Percentiles rank a stretch among this genome's conserved stretches.
phyloP scores from a whole-genome alignment of 2,113 vertebrate species.

The Antechinus stuartii region DNA sequence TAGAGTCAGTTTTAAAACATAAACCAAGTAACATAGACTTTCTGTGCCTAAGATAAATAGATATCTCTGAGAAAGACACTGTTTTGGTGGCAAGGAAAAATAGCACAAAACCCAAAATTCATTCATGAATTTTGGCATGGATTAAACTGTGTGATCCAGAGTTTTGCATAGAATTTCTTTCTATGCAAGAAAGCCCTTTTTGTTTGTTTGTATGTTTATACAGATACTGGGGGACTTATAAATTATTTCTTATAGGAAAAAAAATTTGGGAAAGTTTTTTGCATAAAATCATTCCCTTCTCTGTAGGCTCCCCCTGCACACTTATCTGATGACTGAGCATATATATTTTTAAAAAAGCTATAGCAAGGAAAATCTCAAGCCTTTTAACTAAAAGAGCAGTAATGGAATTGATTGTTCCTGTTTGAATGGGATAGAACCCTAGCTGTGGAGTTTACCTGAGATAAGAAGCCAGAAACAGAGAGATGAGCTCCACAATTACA shows the following conservation, averaged over 20 bases:
- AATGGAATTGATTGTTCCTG: not conserved
- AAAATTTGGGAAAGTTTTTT: not conserved
- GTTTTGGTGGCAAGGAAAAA: not conserved
- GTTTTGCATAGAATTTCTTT: not conserved
- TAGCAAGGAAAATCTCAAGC: not conserved
- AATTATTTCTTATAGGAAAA: not conserved
- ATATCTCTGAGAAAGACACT: not conserved
- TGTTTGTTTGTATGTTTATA: not conserved
- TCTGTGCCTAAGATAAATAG: not conserved
- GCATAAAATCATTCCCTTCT: too few relatives aligned
- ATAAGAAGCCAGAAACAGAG: not conserved
- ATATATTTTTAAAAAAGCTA: not conserved
- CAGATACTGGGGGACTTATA: not conserved
- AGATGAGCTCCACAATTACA: not conserved
- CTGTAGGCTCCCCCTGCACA: too few relatives aligned
- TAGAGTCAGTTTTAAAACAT: not conserved
- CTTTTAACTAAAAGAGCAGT: too few relatives aligned
- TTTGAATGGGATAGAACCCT: not conserved
- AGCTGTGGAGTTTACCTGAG: not conserved
- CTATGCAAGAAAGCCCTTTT: not conserved
- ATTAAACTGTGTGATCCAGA: not conserved
- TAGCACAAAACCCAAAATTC: not conserved
- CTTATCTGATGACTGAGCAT: not conserved
- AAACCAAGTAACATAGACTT: not conserved
- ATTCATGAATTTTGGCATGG: not conserved